A percentile compares a stretch with the other conserved stretches of the same genome.
These are phyloP conservation scores for Tyto alba DNA, from an alignment of 2,113 vertebrate species.

Conservation along the genomic window DNA sequence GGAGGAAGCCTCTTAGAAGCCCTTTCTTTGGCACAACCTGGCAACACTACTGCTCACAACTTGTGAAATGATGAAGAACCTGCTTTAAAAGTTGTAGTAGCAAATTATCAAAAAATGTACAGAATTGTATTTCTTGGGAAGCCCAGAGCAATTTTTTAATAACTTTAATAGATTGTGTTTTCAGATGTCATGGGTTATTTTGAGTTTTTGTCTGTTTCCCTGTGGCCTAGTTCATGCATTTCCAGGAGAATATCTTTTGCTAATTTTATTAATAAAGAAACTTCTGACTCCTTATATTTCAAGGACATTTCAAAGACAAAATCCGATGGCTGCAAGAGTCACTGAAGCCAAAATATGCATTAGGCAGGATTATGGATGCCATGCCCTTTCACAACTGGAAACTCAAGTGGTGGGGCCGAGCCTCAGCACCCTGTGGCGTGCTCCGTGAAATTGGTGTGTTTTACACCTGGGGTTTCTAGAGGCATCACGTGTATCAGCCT, in stretches of 20 bases:
- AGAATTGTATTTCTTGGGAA: not conserved
- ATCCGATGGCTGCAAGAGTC: not conserved
- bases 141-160: not conserved
- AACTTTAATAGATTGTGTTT: not conserved
- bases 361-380: not conserved
- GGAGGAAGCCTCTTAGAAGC: not conserved
- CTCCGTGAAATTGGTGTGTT: not conserved
- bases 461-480: not conserved
- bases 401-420: not conserved
- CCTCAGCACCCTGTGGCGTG: not conserved
- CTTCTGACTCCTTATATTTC: not conserved
- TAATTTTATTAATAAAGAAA: not conserved
- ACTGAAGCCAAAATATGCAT: not conserved
- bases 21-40: not conserved
- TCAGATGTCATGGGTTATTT: not conserved
- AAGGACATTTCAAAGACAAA: not conserved
- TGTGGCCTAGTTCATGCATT: rapidly evolving
- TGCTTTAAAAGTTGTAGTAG: not conserved
- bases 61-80: not conserved
- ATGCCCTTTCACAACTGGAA: not conserved
- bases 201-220: not conserved
- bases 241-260: not conserved
- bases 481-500: not conserved
- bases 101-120: not conserved
- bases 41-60: rapidly evolving